Percentiles rank a stretch among this genome's conserved stretches.
Evolutionary conservation across 2,113 vertebrate genomes (phyloP).

Genomic region (Triplophysa tibetana): DNA sequence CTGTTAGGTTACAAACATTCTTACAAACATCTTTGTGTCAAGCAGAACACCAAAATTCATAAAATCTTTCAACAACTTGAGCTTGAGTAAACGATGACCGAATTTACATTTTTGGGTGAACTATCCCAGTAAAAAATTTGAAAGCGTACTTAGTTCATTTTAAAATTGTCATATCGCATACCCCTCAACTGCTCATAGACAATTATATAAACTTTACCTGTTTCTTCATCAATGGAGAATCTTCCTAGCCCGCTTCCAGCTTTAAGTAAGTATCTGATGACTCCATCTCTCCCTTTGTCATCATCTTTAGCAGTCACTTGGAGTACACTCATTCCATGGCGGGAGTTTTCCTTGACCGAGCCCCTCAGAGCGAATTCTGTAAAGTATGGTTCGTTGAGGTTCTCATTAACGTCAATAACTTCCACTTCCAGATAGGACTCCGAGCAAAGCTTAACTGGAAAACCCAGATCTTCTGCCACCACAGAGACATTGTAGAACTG

Average conservation of each 20-base stretch:
- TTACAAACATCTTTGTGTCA: too few relatives aligned
- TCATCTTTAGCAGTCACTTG: slow-evolving; percentile 86
- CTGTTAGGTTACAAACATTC: too few relatives aligned
- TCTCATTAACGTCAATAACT: slow-evolving; percentile 95
- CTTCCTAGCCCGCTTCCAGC: slow-evolving; percentile 90
- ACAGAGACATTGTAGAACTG: slow-evolving; percentile 92
- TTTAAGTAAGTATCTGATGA: slow-evolving; percentile 88
- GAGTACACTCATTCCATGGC: slow-evolving; percentile 87
- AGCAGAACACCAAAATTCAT: too few relatives aligned
- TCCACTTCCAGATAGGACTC: slow-evolving; percentile 92
- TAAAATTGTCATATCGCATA: too few relatives aligned
- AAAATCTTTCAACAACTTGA: too few relatives aligned
- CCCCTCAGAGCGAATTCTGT: slow-evolving; percentile 85
- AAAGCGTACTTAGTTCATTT: too few relatives aligned
- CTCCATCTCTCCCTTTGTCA: slow-evolving; percentile 87
- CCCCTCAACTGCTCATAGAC: not conserved
- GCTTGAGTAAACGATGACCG: too few relatives aligned
- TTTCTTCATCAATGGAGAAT: slow-evolving; percentile 95
- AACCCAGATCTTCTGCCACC: slow-evolving; percentile 87
- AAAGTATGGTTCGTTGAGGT: slow-evolving; percentile 91
- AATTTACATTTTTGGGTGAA: too few relatives aligned
- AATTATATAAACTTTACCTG: slow-evolving; percentile 79
- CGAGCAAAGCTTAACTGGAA: slow-evolving; percentile 81
- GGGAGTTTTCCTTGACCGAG: slow-evolving; percentile 91
- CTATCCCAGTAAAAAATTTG: too few relatives aligned